These are phyloP conservation scores for Bovichtus diacanthus DNA, from an alignment of 2,797 vertebrate genomes.

Conservation along the genomic window DNA sequence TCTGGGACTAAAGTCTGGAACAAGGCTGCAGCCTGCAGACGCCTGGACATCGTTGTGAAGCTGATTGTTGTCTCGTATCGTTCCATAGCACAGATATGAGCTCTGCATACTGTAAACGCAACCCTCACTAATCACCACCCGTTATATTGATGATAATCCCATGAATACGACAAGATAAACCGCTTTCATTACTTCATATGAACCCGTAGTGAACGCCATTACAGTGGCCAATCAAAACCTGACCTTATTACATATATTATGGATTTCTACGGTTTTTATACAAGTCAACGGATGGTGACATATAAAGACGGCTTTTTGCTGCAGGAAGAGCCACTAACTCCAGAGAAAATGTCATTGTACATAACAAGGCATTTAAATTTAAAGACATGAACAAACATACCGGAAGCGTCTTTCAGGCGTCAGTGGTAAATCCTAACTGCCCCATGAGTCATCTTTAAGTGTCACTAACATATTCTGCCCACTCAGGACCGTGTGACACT, in stretches of 20 bases:
- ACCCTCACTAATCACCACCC: slow-evolving; percentile 45
- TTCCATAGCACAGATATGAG: slow-evolving; percentile 16
- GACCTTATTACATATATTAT: slow-evolving; percentile 73
- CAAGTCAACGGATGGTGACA: slow-evolving; percentile 55
- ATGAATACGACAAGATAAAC: slow-evolving; percentile 53
- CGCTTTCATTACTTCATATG: slow-evolving; percentile 34
- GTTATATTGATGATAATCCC: slow-evolving; percentile 58
- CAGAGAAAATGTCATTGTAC: slow-evolving; percentile 34
- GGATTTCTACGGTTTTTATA: slow-evolving; percentile 60
- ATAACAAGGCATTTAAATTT: slow-evolving; percentile 7
- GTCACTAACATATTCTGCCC: neutral
- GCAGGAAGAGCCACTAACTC: slow-evolving; percentile 3
- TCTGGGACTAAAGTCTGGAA: slow-evolving; percentile 24
- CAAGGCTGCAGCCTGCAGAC: slow-evolving; percentile 17
- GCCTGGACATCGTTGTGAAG: slow-evolving; percentile 33
- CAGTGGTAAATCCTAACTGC: neutral
- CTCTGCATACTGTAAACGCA: slow-evolving; percentile 20
- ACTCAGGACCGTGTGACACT: neutral
- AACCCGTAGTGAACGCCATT: slow-evolving; percentile 36
- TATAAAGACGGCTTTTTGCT: slow-evolving; percentile 50
- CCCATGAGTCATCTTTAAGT: neutral
- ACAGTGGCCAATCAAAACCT: slow-evolving; percentile 43
- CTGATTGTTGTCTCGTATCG: slow-evolving; percentile 38
- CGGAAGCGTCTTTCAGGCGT: neutral
- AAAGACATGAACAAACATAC: slow-evolving; percentile 10